These are phyloP conservation scores for Hypsibius dujardini DNA, from an alignment of 1,140 invertebrate genomes.

Conservation along the genomic window DNA sequence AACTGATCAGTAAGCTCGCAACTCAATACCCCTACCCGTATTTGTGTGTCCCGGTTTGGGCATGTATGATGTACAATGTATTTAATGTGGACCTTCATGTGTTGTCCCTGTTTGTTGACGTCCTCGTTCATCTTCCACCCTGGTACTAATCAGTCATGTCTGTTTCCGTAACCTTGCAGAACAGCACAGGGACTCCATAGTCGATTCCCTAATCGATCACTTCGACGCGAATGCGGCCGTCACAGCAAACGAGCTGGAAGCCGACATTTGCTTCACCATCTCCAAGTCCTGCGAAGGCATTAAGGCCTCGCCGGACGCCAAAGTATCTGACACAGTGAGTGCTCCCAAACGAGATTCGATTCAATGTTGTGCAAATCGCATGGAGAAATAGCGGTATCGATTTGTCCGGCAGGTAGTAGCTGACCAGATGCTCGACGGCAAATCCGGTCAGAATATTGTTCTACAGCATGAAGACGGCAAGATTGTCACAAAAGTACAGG, in stretches of 20 bases:
- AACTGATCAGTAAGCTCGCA: conserved; percentile 21
- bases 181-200: background rate
- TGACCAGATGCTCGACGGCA: background rate
- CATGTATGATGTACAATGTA: no score
- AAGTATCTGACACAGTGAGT: background rate
- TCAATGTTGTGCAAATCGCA: conserved; percentile 13
- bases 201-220: background rate
- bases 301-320: conserved; percentile 17
- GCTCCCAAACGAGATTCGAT: conserved; percentile 14
- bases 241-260: conserved; percentile 19
- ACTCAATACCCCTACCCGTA: background rate
- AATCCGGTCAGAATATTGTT: background rate
- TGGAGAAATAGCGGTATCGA: background rate
- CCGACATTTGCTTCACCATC: conserved; percentile 13
- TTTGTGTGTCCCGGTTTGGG: background rate
- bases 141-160: background rate
- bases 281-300: conserved; percentile 14
- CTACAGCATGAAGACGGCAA: background rate
- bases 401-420: background rate
- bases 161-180: background rate
- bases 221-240: conserved; percentile 19
- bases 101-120: no score
- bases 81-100: no score
- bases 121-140: background rate
- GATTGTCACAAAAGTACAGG: background rate